These are phyloP conservation scores for Galaxea fascicularis DNA, from an alignment of 92 coral and sea anemone genomes.

Conservation along the genomic window DNA sequence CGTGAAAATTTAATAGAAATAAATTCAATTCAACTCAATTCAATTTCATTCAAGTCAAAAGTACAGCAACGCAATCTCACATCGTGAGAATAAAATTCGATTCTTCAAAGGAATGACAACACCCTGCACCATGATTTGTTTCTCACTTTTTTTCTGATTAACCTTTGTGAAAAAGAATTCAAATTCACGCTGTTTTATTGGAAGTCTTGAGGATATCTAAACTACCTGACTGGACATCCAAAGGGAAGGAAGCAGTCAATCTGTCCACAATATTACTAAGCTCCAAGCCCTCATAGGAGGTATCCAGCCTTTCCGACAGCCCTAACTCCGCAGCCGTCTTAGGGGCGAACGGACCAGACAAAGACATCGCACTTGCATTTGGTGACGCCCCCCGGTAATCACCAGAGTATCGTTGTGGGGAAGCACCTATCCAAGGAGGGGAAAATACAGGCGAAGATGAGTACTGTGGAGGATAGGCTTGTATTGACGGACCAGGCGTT, in stretches of 20 bases:
- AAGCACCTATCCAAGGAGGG: slow-evolving; percentile 11
- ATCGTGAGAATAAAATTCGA: too few species aligned
- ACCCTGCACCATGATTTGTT: not conserved
- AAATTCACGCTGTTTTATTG: too few species aligned
- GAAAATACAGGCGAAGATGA: slow-evolving; percentile 20
- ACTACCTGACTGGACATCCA: slow-evolving; percentile 75
- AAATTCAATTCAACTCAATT: too few species aligned
- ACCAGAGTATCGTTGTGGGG: not conserved
- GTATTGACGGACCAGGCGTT: slow-evolving; percentile 11
- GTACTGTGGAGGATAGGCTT: slow-evolving; percentile 6
- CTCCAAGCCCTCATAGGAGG: slow-evolving; percentile 67
- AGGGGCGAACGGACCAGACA: slow-evolving; percentile 24
- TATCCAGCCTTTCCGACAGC: slow-evolving; percentile 27
- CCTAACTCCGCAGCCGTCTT: slow-evolving; percentile 44
- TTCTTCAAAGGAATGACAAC: not conserved
- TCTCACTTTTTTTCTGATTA: too few species aligned
- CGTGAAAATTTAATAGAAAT: too few species aligned
- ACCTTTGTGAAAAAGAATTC: too few species aligned
- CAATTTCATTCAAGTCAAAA: too few species aligned
- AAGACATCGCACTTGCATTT: not conserved
- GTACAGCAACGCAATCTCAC: too few species aligned
- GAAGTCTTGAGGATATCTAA: not conserved
- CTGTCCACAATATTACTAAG: slow-evolving; percentile 78
- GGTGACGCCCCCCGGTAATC: slow-evolving; percentile 24
- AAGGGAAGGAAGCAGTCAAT: slow-evolving; percentile 78